Evolutionary conservation across 1,140 invertebrate genomes (phyloP), one percentile per base, ranked within the genome.

Genomic region (Cydia amplana): DNA sequence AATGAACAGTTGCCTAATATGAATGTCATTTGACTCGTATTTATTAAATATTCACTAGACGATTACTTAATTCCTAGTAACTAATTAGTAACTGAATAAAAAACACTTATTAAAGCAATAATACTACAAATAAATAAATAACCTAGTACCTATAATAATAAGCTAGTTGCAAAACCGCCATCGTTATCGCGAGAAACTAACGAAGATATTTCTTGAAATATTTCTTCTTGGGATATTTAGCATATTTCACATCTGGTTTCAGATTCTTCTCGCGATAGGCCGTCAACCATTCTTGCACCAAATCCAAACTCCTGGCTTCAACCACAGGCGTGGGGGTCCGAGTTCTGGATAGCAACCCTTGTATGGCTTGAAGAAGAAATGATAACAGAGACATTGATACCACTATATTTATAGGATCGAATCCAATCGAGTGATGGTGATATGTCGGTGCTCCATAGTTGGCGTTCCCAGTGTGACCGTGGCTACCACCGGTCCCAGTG

Each of bases 361-460:
- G 88, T n/a, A 93, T 76, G 1, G 92, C 90, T 87, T 93, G 91
- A 1, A 93, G 79, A 14, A 93, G 74, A 75, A 93, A 90, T 12
- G 93, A 93, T 32, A 93, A 75, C 6, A 93, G 80, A 28, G 93
- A 93, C 80, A 93, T 85, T 5, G 93, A 93, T 4, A 93, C 86
- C 20, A 93, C 86, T 75, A 93, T 93, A 77, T 93, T 93, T 65
- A 93, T 85, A 18, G 93, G 91, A 85, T 93, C 93, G 72, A 93
- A 92, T 23, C 91, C 91, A 46, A 93, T 91, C 5, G 90, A 92
- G 78, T 93, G 91, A 78, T 93, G 92, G 78, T 93, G 92, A 75
- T 93, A 93, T 7, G 87, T 89, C 6, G 84, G 81, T 5, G 80
- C 72, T 28, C 78, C 83, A 75, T 85, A 85, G 74, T 85, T 89